Evolutionary conservation across 2,113 vertebrate species (phyloP).

Genomic region (Microtus richardsoni): DNA sequence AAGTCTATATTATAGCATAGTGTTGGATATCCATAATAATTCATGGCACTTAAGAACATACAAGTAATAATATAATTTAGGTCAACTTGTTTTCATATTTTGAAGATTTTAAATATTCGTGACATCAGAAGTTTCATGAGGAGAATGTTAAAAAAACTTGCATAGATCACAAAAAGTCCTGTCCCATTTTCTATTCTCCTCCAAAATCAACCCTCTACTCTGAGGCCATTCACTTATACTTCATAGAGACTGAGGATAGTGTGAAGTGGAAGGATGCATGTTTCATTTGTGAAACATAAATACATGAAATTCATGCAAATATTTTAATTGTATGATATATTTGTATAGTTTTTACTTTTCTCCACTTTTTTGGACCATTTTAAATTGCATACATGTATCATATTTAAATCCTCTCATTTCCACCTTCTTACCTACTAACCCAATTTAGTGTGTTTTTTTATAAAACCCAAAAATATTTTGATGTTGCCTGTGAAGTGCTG

Average conservation of each 20-base stretch:
- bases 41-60: background rate
- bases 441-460: background rate
- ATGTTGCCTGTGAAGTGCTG: background rate
- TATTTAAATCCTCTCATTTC: background rate
- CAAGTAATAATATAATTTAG: background rate
- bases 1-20: background rate
- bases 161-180: background rate
- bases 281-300: background rate
- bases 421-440: background rate
- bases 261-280: background rate
- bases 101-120: background rate
- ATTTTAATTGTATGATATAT: background rate
- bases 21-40: background rate
- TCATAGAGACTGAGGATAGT: background rate
- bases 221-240: background rate
- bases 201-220: background rate
- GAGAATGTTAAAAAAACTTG: background rate
- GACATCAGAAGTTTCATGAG: background rate
- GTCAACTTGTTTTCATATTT: background rate
- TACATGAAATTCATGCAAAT: background rate
- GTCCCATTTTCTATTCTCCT: background rate
- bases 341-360: background rate
- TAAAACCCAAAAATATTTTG: background rate
- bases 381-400: background rate
- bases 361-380: background rate